A percentile compares a stretch with the other conserved stretches of the same genome.
These are phyloP conservation scores for Melieria crassipennis DNA, from an alignment of 2,888 invertebrate species.

Conservation along the genomic window DNA sequence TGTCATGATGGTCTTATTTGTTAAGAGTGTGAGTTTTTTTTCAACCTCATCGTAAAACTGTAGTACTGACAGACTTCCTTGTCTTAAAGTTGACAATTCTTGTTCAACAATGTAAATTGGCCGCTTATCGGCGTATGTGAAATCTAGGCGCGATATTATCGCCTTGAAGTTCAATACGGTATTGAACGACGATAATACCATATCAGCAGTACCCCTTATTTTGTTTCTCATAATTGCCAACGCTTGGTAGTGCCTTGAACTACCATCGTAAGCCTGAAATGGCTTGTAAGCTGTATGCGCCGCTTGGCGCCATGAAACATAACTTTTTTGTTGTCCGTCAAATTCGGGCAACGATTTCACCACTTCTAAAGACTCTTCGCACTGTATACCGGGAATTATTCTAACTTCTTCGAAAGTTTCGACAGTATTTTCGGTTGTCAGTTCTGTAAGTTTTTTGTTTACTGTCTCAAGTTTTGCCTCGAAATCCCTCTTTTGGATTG, in stretches of 20 bases:
- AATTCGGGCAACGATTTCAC: background rate
- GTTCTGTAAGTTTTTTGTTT: no score
- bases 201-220: constrained; percentile 5
- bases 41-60: constrained; percentile 34
- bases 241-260: constrained; percentile 14
- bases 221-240: constrained; percentile 8
- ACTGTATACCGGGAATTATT: no score
- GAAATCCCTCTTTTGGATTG: no score
- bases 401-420: no score
- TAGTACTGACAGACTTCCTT: constrained; percentile 24
- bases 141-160: constrained; percentile 28
- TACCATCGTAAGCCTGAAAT: background rate
- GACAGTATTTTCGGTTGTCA: no score
- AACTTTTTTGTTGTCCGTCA: constrained; percentile 28
- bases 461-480: no score
- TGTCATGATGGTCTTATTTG: constrained; percentile 10
- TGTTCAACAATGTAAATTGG: constrained; percentile 32
- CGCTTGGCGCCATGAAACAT: constrained; percentile 37
- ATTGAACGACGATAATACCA: constrained; percentile 15
- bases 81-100: constrained; percentile 23
- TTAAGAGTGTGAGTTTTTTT: constrained; percentile 32
- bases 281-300: constrained; percentile 17
- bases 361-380: no score
- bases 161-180: constrained; percentile 31
- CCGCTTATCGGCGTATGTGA: constrained; percentile 31